These are phyloP conservation scores for Cladorhizidae sp. DNA, from an alignment of 37 sponge, comb jelly and placozoan genomes.

Conservation along the genomic window DNA sequence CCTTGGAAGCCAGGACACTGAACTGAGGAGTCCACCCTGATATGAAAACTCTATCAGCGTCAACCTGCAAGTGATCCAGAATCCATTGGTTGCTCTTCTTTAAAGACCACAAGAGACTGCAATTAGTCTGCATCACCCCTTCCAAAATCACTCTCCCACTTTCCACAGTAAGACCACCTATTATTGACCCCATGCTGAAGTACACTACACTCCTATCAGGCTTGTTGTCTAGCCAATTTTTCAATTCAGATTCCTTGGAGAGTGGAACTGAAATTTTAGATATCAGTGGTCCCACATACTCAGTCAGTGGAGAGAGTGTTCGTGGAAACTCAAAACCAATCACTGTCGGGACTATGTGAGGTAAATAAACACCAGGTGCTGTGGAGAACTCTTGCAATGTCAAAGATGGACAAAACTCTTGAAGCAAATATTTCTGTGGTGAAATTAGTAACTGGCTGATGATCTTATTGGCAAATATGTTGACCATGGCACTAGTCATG, in stretches of 20 bases:
- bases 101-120: conserved; percentile 48
- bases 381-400: background rate
- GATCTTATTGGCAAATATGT: background rate
- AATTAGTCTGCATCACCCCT: conserved; percentile 19
- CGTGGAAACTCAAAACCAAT: conserved; percentile 52
- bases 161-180: background rate
- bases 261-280: background rate
- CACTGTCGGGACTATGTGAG: conserved; percentile 20
- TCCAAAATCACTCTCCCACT: conserved; percentile 15
- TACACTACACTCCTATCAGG: conserved; percentile 45
- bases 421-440: background rate
- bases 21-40: conserved; percentile 55
- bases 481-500: background rate
- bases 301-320: conserved; percentile 11
- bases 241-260: background rate
- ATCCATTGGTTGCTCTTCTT: conserved; percentile 19
- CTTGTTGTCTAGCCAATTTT: conserved; percentile 37
- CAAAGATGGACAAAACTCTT: background rate
- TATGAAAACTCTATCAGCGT: conserved; percentile 30
- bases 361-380: background rate
- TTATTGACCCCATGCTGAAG: conserved; percentile 59
- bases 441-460: too few species aligned
- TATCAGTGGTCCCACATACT: conserved; percentile 49
- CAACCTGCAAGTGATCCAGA: conserved; percentile 24
- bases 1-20: conserved; percentile 26